Evolutionary conservation across 1,140 invertebrate species (phyloP).

Genomic region (Goniozus legneri): DNA sequence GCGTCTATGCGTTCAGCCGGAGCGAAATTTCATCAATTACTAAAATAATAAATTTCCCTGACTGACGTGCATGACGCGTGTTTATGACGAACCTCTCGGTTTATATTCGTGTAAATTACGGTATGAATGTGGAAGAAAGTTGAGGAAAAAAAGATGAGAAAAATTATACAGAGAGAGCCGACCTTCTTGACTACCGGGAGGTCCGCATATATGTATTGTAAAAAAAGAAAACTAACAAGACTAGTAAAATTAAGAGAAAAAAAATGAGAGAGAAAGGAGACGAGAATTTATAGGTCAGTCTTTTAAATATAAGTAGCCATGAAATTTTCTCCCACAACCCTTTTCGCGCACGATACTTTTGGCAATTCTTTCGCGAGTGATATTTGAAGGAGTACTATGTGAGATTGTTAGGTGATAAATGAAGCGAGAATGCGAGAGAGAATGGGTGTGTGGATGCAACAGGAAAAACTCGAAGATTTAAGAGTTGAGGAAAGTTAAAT

Average conservation of each 20-base stretch:
- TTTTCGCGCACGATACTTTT: slow-evolving; percentile 41
- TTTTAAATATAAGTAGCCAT: slow-evolving; percentile 47
- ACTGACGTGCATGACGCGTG: too few species aligned
- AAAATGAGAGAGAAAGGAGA: slow-evolving; percentile 36
- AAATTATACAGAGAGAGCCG: slow-evolving; percentile 55
- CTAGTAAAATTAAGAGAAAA: slow-evolving; percentile 39
- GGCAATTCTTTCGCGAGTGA: slow-evolving; percentile 46
- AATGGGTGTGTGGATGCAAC: slow-evolving; percentile 9
- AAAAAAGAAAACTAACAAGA: too few species aligned
- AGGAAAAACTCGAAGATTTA: slow-evolving; percentile 5
- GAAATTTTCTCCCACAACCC: slow-evolving; percentile 25
- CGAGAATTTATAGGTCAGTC: slow-evolving; percentile 53
- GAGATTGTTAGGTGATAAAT: not conserved
- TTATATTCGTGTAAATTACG: too few species aligned
- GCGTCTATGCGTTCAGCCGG: too few species aligned
- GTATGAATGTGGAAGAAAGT: slow-evolving; percentile 5
- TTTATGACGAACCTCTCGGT: too few species aligned
- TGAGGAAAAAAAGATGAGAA: slow-evolving; percentile 32
- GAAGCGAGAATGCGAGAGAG: slow-evolving; percentile 1
- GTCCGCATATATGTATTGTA: slow-evolving; percentile 53
- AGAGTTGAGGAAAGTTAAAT: slow-evolving; percentile 14
- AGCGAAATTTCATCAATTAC: too few species aligned
- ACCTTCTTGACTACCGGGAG: slow-evolving; percentile 55
- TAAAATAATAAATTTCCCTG: too few species aligned
- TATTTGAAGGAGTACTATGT: slow-evolving; percentile 2